These are phyloP conservation scores for Cactoblastis cactorum DNA, from an alignment of 2,888 invertebrate species.

Conservation along the genomic window DNA sequence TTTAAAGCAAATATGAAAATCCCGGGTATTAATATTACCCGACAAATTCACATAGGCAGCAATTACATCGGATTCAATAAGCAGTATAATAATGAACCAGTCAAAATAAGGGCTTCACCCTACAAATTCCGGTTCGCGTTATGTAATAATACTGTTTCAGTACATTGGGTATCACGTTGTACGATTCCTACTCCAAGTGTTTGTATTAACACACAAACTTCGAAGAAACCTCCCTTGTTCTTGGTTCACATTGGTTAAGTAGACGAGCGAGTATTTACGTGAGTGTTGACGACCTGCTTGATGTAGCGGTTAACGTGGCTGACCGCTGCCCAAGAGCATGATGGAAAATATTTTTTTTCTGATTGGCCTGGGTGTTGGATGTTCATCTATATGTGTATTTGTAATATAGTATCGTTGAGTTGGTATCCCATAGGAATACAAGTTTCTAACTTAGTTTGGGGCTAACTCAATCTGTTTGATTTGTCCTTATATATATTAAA, in stretches of 20 bases:
- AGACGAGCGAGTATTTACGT: neutral
- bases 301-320: no score
- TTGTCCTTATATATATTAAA: no score
- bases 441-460: no score
- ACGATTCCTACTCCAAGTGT: slow-evolving; percentile 63
- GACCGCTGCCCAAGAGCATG: no score
- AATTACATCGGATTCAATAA: slow-evolving; percentile 14
- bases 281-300: neutral
- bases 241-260: neutral
- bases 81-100: slow-evolving; percentile 15
- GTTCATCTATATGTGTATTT: no score
- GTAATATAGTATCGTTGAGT: no score
- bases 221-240: slow-evolving; percentile 63
- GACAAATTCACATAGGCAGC: slow-evolving; percentile 5
- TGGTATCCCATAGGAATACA: no score
- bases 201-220: slow-evolving; percentile 73
- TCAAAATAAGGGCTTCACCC: slow-evolving; percentile 29
- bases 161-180: slow-evolving; percentile 60
- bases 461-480: no score
- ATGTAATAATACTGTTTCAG: slow-evolving; percentile 56
- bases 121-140: slow-evolving; percentile 46
- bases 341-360: no score
- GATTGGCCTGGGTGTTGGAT: no score
- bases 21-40: neutral
- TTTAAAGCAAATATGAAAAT: slow-evolving; percentile 9